Conservation (phyloP, 2,113 vertebrate genomes). For the Cinclus mexicanus region DNA sequence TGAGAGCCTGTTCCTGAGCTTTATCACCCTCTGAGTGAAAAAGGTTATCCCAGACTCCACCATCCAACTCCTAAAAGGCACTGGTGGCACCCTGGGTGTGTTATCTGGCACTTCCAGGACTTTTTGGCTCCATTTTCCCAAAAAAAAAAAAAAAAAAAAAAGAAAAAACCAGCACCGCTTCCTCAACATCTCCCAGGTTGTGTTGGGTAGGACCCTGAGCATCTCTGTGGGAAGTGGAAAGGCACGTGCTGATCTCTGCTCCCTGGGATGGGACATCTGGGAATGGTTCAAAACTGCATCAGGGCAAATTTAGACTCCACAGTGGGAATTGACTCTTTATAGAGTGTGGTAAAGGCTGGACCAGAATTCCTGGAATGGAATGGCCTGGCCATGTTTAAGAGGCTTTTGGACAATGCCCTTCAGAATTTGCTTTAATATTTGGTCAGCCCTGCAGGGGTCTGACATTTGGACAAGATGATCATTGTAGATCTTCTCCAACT, state of each 20-base stretch:
- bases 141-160: not conserved
- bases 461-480: not conserved
- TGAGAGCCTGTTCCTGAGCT: not conserved
- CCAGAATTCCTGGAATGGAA: not conserved
- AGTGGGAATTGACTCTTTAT: not conserved
- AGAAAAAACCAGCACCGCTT: not conserved
- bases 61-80: not conserved
- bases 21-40: not conserved
- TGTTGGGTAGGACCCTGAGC: not conserved
- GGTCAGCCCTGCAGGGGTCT: not conserved
- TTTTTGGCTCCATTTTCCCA: not conserved
- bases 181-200: not conserved
- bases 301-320: not conserved
- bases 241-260: not conserved
- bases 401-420: not conserved
- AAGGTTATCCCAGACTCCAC: not conserved
- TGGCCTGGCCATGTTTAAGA: not conserved
- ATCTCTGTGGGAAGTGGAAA: not conserved
- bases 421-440: not conserved
- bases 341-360: not conserved
- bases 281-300: not conserved
- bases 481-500: not conserved
- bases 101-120: not conserved
- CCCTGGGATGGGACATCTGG: rapidly evolving
- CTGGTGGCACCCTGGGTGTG: not conserved